Evolutionary conservation across 2,113 vertebrate species (phyloP).

Genomic region (Athene cunicularia): DNA sequence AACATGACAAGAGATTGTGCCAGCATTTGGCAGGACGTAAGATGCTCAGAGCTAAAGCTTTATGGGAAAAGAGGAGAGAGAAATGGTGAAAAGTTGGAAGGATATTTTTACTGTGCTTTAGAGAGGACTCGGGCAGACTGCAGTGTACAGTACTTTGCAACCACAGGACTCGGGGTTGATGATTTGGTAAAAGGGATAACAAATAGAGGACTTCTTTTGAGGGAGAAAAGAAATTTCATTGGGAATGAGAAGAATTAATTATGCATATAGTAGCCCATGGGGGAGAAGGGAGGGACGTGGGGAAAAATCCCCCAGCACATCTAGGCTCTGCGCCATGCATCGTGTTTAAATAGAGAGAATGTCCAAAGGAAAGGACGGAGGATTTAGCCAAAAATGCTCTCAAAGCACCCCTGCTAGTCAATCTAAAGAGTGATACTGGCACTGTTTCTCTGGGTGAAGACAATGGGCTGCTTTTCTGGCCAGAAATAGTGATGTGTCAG

Average conservation of each 20-base stretch:
- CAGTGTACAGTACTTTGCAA: not conserved
- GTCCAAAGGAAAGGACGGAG: not conserved
- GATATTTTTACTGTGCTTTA: not conserved
- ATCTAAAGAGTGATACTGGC: constrained; percentile 55
- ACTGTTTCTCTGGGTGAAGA: constrained; percentile 34
- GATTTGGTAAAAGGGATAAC: not conserved
- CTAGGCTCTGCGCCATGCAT: constrained; percentile 1
- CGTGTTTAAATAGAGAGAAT: constrained; percentile 23
- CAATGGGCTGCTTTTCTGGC: constrained; percentile 62
- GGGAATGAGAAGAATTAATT: constrained; percentile 40
- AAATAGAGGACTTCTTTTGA: not conserved
- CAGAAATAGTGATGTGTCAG: constrained; percentile 70
- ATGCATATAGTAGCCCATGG: not conserved
- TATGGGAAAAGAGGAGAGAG: not conserved
- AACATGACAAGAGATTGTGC: not conserved
- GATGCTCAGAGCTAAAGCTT: not conserved
- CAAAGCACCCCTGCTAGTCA: constrained; percentile 49
- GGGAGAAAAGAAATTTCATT: not conserved
- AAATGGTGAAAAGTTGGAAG: not conserved
- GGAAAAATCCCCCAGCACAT: not conserved
- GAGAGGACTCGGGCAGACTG: not conserved
- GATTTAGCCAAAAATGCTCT: constrained; percentile 54
- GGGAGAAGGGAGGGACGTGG: not conserved
- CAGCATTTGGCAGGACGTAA: not conserved
- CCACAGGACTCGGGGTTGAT: not conserved